Percentiles rank a stretch among this genome's conserved stretches.
phyloP scores from a whole-genome alignment of 2,113 vertebrate genomes.

The Heterotis niloticus region DNA sequence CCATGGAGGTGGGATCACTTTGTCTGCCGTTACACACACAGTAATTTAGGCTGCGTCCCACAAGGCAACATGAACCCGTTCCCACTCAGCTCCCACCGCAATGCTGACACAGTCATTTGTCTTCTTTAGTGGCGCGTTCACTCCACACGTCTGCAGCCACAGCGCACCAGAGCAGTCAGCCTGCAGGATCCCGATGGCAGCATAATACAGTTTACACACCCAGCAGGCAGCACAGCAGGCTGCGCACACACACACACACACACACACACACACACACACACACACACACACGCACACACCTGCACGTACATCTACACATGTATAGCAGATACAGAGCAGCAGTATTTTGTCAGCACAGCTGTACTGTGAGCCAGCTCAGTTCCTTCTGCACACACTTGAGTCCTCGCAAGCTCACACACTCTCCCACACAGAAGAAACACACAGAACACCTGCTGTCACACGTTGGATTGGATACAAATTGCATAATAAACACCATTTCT shows the following conservation, averaged over 20 bases:
- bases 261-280: background rate
- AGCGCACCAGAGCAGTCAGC: background rate
- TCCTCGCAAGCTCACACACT: too few species aligned
- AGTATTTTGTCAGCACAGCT: background rate
- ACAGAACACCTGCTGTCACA: background rate
- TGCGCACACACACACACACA: background rate
- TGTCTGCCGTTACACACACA: conserved; percentile 13
- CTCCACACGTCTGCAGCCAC: conserved; percentile 3
- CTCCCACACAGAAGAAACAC: background rate
- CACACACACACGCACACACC: background rate
- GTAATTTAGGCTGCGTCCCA: conserved; percentile 50
- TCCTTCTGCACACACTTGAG: background rate
- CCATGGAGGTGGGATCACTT: background rate
- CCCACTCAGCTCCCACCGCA: conserved; percentile 29
- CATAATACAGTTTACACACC: background rate
- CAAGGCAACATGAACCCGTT: conserved; percentile 41
- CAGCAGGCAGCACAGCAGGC: background rate
- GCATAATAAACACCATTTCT: background rate
- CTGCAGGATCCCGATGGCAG: background rate
- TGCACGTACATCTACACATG: background rate
- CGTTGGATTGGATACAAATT: background rate
- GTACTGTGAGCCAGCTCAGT: background rate
- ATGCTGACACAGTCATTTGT: conserved; percentile 54
- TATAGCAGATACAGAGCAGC: background rate
- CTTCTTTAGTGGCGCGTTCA: conserved; percentile 58